Conservation (phyloP, 2,888 invertebrate genomes). For the Chorisops tibialis region DNA sequence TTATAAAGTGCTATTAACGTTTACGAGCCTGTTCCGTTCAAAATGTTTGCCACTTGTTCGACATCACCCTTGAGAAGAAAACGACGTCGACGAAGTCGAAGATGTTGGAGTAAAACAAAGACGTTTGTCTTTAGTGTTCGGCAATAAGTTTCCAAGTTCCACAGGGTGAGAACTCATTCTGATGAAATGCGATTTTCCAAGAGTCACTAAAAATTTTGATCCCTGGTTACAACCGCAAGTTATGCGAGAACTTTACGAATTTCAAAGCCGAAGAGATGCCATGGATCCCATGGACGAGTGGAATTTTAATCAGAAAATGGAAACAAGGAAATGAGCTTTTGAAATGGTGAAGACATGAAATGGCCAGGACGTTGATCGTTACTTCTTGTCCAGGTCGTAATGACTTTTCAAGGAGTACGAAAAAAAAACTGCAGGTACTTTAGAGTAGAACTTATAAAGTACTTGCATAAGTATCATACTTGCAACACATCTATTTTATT, state of each 20-base stretch:
- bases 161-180: background rate
- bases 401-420: no score
- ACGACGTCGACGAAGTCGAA: background rate
- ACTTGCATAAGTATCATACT: no score
- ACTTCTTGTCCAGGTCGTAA: no score
- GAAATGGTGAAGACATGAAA: no score
- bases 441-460: no score
- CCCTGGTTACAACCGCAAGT: conserved; percentile 23
- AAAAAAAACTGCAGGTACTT: no score
- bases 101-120: background rate
- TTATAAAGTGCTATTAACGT: conserved; percentile 25
- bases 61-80: background rate
- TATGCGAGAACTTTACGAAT: conserved; percentile 20
- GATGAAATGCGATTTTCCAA: conserved; percentile 16
- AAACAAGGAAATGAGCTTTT: no score
- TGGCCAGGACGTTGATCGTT: no score
- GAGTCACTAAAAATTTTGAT: conserved; percentile 18
- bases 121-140: background rate
- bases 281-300: conserved; percentile 6
- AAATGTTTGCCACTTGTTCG: conserved; percentile 13
- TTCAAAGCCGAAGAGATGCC: conserved; percentile 2
- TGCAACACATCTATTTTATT: no score
- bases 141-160: background rate
- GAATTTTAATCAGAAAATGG: conserved; percentile 19
- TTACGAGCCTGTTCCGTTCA: conserved; percentile 17